Conservation (phyloP, 2,888 invertebrate genomes). For the Mylabris sibirica region DNA sequence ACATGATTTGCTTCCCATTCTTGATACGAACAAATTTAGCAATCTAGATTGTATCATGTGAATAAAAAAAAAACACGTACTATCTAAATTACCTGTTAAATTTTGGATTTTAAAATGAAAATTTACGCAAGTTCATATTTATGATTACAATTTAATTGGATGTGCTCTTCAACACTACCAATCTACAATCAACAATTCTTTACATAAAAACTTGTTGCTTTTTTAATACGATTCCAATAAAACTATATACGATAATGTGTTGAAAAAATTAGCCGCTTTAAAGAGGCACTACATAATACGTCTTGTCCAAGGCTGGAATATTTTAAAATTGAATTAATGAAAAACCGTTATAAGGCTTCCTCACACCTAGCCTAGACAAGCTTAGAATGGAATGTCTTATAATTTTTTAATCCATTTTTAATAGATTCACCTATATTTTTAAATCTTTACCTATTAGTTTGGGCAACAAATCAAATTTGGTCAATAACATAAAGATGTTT, state of each 20-base stretch:
- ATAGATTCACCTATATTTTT: not conserved
- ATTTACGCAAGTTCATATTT: not conserved
- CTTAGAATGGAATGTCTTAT: not conserved
- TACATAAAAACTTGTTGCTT: not conserved
- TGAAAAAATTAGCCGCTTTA: not conserved
- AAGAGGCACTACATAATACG: not conserved
- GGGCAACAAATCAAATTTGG: no score
- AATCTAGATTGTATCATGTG: not conserved
- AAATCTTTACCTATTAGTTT: no score
- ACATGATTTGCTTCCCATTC: slow-evolving; percentile 9
- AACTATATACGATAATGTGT: not conserved
- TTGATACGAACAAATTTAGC: slow-evolving; percentile 1
- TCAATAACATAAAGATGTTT: no score
- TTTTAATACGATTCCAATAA: not conserved
- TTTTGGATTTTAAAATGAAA: not conserved
- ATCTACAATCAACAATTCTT: not conserved
- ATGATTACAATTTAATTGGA: not conserved
- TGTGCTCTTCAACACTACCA: not conserved
- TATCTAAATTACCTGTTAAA: not conserved
- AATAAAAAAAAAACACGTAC: not conserved
- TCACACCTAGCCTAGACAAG: not conserved
- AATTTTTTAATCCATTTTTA: not conserved
- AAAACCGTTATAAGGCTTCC: not conserved
- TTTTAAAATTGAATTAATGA: not conserved
- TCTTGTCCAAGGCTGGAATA: not conserved